Evolutionary conservation across 2,888 invertebrate genomes (phyloP).

Genomic region (Eilema caniola): DNA sequence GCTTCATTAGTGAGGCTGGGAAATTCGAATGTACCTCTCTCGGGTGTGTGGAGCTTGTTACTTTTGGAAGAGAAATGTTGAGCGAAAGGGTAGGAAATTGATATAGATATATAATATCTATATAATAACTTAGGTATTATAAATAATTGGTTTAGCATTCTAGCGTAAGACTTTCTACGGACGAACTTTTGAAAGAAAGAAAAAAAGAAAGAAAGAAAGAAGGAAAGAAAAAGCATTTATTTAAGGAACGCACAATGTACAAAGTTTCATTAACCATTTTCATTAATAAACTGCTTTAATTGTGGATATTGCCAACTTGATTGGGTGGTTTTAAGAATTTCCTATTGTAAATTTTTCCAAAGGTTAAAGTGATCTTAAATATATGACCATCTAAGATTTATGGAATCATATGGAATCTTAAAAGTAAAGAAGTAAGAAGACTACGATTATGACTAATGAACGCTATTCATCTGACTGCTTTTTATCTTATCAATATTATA

Average conservation of each 20-base stretch:
- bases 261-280: too few species aligned
- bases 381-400: too few species aligned
- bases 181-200: too few species aligned
- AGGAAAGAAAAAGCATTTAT: too few species aligned
- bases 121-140: neutral
- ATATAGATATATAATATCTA: neutral
- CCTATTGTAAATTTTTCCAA: neutral
- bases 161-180: neutral
- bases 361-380: too few species aligned
- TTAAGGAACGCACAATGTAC: too few species aligned
- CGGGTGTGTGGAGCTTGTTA: conserved; percentile 20
- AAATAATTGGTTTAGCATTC: neutral
- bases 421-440: too few species aligned
- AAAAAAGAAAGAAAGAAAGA: too few species aligned
- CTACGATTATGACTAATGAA: too few species aligned
- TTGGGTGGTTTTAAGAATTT: neutral
- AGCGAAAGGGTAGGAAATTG: neutral
- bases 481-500: too few species aligned
- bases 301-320: neutral
- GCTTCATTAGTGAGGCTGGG: conserved; percentile 72
- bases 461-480: too few species aligned
- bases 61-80: conserved; percentile 11
- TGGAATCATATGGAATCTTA: too few species aligned
- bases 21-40: conserved; percentile 47
- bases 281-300: neutral